Conservation (phyloP, 2,797 vertebrate genomes). For the Gallinago nigripennis region DNA sequence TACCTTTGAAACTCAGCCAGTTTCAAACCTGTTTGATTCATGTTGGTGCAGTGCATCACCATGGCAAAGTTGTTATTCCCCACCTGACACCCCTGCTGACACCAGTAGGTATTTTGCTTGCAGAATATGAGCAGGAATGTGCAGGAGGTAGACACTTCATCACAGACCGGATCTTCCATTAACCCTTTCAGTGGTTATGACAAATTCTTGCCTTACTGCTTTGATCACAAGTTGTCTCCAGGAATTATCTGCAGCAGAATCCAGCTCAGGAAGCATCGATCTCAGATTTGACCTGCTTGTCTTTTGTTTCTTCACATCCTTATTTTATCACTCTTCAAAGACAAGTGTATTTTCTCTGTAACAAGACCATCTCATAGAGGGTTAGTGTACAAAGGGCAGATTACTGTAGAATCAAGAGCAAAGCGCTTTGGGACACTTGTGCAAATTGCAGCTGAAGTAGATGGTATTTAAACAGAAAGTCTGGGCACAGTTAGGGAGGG, state of each 20-base stretch:
- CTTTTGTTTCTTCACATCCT: background rate
- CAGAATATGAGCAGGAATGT: background rate
- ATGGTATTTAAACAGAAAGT: constrained; percentile 61
- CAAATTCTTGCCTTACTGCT: background rate
- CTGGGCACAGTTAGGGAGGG: background rate
- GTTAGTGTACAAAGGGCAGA: constrained; percentile 36
- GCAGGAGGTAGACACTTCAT: background rate
- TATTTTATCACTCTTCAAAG: constrained; percentile 9
- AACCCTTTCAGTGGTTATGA: background rate
- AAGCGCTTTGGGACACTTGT: constrained; percentile 37
- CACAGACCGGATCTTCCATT: background rate
- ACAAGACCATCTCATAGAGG: background rate
- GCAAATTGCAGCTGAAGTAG: constrained; percentile 57
- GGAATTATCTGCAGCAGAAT: background rate
- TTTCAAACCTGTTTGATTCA: background rate
- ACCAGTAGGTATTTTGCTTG: background rate
- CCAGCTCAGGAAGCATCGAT: background rate
- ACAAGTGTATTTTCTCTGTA: constrained; percentile 33
- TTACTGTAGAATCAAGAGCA: background rate
- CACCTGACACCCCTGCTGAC: background rate
- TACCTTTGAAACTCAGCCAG: background rate
- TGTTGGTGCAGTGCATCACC: background rate
- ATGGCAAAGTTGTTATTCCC: background rate
- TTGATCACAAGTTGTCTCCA: background rate
- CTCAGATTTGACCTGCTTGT: background rate